Evolutionary conservation across 2,113 vertebrate genomes (phyloP).

Genomic region (Pollachius pollachius): DNA sequence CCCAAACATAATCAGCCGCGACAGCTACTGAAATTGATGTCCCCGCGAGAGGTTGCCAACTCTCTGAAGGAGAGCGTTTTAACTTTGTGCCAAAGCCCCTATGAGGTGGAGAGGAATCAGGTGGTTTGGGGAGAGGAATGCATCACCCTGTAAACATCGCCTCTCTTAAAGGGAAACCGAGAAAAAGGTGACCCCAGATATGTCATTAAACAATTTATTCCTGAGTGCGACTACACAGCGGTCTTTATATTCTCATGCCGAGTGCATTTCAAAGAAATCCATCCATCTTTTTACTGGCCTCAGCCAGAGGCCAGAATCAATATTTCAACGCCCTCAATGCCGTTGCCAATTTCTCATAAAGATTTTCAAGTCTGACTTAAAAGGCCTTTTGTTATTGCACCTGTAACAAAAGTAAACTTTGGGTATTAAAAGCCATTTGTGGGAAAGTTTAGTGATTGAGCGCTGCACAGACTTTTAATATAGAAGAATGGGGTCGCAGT

Average conservation of each 20-base stretch:
- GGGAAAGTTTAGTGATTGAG: background rate
- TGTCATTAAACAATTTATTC: conserved; percentile 70
- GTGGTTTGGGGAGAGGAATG: conserved; percentile 44
- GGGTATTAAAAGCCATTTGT: conserved; percentile 47
- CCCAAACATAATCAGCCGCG: conserved; percentile 58
- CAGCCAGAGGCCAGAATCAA: conserved; percentile 75
- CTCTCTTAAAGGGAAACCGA: conserved; percentile 49
- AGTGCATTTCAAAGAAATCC: conserved; percentile 78
- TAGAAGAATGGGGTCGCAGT: conserved; percentile 7
- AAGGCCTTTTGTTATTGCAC: conserved; percentile 78
- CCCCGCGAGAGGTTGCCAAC: conserved; percentile 55
- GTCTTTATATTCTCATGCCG: conserved; percentile 70
- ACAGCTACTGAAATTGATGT: conserved; percentile 68
- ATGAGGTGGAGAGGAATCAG: conserved; percentile 45
- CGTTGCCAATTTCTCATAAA: conserved; percentile 78
- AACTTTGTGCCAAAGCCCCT: conserved; percentile 63
- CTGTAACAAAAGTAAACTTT: conserved; percentile 77
- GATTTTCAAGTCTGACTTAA: conserved; percentile 78
- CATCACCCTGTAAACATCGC: conserved; percentile 59
- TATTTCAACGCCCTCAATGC: conserved; percentile 68
- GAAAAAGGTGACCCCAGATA: conserved; percentile 61
- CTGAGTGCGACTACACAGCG: conserved; percentile 68
- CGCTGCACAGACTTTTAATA: background rate
- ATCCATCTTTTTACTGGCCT: conserved; percentile 73
- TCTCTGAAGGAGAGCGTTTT: conserved; percentile 58